Base-by-base conservation (phyloP, 2,888 invertebrate genomes). In the Synergus gifuensis region DNA sequence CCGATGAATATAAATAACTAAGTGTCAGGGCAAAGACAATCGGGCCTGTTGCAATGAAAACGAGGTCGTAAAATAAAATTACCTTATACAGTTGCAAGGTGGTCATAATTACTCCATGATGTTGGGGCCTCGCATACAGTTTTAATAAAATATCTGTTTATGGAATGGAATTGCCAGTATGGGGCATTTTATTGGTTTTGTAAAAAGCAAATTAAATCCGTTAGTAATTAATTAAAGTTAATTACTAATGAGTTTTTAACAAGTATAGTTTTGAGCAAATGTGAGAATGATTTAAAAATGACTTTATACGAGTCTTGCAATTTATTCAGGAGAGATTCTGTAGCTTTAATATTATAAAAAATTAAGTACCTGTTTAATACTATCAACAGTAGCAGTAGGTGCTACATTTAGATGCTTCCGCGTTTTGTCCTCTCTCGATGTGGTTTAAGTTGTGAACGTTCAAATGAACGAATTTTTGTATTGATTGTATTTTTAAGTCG, bases 1-100 rank as follows among this genome's bases (percentile, higher is more conserved):
- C 66, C 46, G 46, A 54, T 80, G 44, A 78, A 54, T 60, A 58
- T 82, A 77, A 78, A 82, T 76, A 79, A 64, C 42, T 42, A 58
- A 66, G 42, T 78, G 77, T 73, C 67, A 76, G 64, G n/a, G 64
- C 40, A 78, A 79, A 76, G 73, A 73, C 73, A 73, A 73, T 73
- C 54, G 54, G 16, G 49, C 49, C 73, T 73, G 73, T 73, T 54
- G 46, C 54, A 73, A 73, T 73, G 73, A 73, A 54, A 73, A 73
- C 54, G 67, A 67, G 67, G 73, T 54, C 54, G 73, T 73, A 73
- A 73, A 73, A 73, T 73, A 54, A 73, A 73, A 73, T 73, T 73
- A 40, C 73, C 73, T 11, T 54, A 36, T 36, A 73, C 73, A 46
- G 73, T 73, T 73, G 73, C 73, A 73, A 54, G 73, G 54, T 73